Evolutionary conservation across 2,888 invertebrate species (phyloP), one percentile per base, ranked within the genome.

Genomic region (Caenorhabditis imperialis): DNA sequence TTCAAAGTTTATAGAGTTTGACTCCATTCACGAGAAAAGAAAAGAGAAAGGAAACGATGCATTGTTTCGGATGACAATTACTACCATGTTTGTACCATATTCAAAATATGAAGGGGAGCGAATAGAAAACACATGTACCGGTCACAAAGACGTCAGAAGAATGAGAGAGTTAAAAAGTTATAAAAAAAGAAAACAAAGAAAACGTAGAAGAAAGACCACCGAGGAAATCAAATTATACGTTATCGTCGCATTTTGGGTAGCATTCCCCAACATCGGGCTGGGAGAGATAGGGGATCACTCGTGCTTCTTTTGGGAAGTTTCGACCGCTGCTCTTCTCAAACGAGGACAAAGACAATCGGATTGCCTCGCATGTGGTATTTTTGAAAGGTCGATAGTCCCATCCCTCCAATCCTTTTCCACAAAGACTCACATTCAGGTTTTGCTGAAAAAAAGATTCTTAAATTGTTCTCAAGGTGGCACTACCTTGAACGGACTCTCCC

Each of bases 401-500:
- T 1, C 79, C 79, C 0, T 69, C 63, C 16, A 69, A 18, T 2
- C 75, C 74, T 6, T 42, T 44, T 25, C 79, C 79, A 37, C 79
- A 79, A 1, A 70, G 22, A 1, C 67, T 38, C 0, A 60, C 54
- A 37, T 79, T 77, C 0, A 73, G 30, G 58, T 77, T 75, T 48
- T 55, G 44, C 80, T 80, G 55, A 51, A 79, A 67, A 16, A 33
- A n/a, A n/a, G n/a, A n/a, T n/a, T n/a, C n/a, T n/a, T n/a, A n/a
- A n/a, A n/a, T n/a, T n/a, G n/a, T n/a, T n/a, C n/a, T n/a, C n/a
- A n/a, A n/a, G n/a, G n/a, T n/a, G n/a, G 30, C 25, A 57, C 22
- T 47, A 82, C 82, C 33, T 62, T 69, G 40, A 83, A 83, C 4
- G 82, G 82, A 51, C 79, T 79, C 23, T 75, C 63, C 84, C 84